Evolutionary conservation across 2,888 invertebrate genomes (phyloP), one percentile per base, ranked within the genome.

Genomic region (Timema cristinae): DNA sequence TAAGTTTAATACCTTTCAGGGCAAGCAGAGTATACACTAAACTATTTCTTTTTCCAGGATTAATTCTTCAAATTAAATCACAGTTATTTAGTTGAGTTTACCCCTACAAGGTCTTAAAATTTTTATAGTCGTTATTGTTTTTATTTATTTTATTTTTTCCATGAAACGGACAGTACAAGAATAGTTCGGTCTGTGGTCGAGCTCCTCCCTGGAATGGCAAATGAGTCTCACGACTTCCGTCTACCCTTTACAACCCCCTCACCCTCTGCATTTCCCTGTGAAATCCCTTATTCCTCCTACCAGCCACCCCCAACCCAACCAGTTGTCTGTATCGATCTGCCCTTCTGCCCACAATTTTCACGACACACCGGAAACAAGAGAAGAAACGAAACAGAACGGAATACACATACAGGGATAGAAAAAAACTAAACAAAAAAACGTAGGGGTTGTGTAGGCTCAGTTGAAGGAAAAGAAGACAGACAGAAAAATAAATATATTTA

Each of bases 321-420:
- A 68, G 73, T 73, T 71, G 70, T 67, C 67, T 70, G 59, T 72
- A 73, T 73, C 73, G 73, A 73, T 73, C 72, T 68, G 63, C 68
- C 70, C 67, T 68, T 48, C 32, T 63, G 50, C 67, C 67, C 67
- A 54, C 67, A 72, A 49, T 50, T 68, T 68, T 52, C 68, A 68
- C 51, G 47, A 63, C 68, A 49, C 67, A 49, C 61, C 49, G 70
- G 72, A 72, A 72, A 72, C 70, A 72, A 73, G 68, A 67, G 69
- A 61, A 61, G 50, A 54, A 56, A 71, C 10, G 67, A 54, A 61
- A 61, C 69, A 72, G 51, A 63, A 68, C 51, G 11, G 48, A 68
- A 50, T 52, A 52, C 70, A 54, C 63, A 50, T 54, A 67, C 70
- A 61, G 68, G 67, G 63, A 71, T 16, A 71, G 50, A 59, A 71